Conservation (phyloP, 2,797 vertebrate genomes). For the Channa striata region DNA sequence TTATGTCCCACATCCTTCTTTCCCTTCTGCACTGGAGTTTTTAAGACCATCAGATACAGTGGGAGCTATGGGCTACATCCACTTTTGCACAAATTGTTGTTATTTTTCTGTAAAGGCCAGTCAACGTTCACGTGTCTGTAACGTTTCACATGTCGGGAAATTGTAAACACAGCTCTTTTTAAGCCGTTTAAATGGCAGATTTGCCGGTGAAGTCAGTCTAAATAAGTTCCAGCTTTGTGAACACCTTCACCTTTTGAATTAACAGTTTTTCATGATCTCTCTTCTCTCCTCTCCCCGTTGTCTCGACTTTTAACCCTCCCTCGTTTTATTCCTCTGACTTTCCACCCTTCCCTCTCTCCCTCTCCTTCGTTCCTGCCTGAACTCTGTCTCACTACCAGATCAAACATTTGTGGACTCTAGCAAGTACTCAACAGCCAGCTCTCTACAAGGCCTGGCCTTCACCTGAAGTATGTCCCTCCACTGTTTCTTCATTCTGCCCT, state of each 20-base stretch:
- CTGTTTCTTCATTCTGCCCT: slow-evolving; percentile 41
- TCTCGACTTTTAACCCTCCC: slow-evolving; percentile 61
- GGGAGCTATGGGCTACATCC: neutral
- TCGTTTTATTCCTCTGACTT: slow-evolving; percentile 18
- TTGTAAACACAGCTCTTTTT: neutral
- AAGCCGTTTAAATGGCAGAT: neutral
- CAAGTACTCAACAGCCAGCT: slow-evolving; percentile 95
- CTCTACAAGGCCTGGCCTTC: slow-evolving; percentile 95
- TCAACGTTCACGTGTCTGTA: neutral
- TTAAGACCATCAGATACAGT: neutral
- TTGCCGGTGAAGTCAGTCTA: neutral
- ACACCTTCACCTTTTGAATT: slow-evolving; percentile 10
- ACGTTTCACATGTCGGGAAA: neutral
- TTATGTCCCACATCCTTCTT: neutral
- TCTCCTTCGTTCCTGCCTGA: slow-evolving; percentile 54
- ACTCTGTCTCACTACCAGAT: slow-evolving; percentile 86
- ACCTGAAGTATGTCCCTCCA: slow-evolving; percentile 93
- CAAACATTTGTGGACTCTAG: slow-evolving; percentile 97
- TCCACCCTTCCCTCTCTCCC: slow-evolving; percentile 58
- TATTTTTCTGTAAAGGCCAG: neutral
- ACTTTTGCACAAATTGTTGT: neutral
- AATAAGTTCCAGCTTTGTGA: slow-evolving; percentile 4
- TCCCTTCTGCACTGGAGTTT: neutral
- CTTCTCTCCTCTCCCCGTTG: slow-evolving; percentile 22
- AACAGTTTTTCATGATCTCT: slow-evolving; percentile 40